Percentiles rank a stretch among this genome's conserved stretches.
These are phyloP conservation scores for Siniperca obscura DNA, from an alignment of 2,797 vertebrate species.

Conservation along the genomic window DNA sequence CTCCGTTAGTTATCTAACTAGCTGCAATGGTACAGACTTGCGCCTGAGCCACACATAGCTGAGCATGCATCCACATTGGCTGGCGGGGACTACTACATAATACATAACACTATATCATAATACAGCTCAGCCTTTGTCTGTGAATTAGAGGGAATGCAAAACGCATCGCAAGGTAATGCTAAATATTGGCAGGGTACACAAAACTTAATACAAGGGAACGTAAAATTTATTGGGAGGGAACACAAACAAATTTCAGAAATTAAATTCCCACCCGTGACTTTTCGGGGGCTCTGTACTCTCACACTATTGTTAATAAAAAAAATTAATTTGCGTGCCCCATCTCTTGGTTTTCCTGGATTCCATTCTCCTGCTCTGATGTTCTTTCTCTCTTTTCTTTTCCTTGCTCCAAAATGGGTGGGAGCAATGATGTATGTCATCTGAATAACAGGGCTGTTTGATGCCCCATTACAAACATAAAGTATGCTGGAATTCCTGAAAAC, in stretches of 20 bases:
- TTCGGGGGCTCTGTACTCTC: not conserved
- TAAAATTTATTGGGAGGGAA: no score
- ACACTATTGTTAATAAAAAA: not conserved
- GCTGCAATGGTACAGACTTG: not conserved
- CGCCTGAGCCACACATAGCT: not conserved
- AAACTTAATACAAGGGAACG: not conserved
- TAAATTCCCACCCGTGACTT: not conserved
- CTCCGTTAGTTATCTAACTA: not conserved
- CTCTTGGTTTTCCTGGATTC: conserved; percentile 3
- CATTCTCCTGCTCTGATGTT: conserved; percentile 15
- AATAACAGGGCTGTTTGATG: conserved; percentile 45
- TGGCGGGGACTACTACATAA: not conserved
- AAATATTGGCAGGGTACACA: no score
- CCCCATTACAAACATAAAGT: conserved; percentile 54
- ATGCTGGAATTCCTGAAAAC: conserved; percentile 57
- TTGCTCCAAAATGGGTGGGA: not conserved
- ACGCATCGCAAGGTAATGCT: not conserved
- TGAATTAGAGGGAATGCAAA: not conserved
- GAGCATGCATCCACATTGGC: not conserved
- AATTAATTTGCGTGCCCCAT: not conserved
- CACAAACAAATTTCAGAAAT: not conserved
- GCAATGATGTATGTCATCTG: conserved; percentile 48
- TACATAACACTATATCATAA: not conserved
- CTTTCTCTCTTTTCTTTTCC: not conserved
- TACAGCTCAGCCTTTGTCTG: not conserved